Base-by-base conservation (phyloP, 1,140 invertebrate genomes). In the Drosophila pachea region DNA sequence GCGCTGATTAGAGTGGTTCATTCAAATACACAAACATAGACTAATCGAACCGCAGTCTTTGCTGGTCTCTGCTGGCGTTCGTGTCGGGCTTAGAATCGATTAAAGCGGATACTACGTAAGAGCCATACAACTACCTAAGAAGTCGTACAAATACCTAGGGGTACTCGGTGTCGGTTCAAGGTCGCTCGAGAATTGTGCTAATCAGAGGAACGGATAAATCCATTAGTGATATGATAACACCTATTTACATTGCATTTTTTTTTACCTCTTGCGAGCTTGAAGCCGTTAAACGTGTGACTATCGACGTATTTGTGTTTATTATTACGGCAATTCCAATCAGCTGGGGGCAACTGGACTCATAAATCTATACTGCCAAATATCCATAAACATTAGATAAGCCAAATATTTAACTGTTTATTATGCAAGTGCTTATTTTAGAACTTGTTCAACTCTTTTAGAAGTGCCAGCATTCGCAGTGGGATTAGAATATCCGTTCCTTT, bases 231-330 rank as follows among this genome's bases (percentile, higher is more conserved):
- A 32, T 56, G 52, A 64, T 64, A 69, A 43, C 16, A 32, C 2
- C 35, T n/a, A 77, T 50, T 77, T 50, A 65, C 69, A 64, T 56
- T 43, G 32, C 7, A 9, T n/a, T n/a, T n/a, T 22, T 22, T 38
- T 32, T 9, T 62, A 35, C 40, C 60, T 64, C 67, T 78, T 68
- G 54, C 36, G 32, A 56, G 55, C 62, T 79, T 56, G 63, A 72
- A 55, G 53, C 33, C 43, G 76, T 79, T 78, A 75, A 71, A 66
- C 7, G n/a, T 7, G 12, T 12, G 32, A 33, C 0, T 33, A n/a
- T 49, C 22, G 29, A 32, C 1, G 29, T 32, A 2, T 33, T 32
- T 33, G 2, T 0, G 8, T 7, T 6, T 47, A 29, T 29, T 5
- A 32, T 12, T 49, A 49, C n/a, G 0, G n/a, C 47, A 12, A 49